Base-by-base conservation (phyloP, 1,140 invertebrate genomes). In the Acyrthosiphon pisum region DNA sequence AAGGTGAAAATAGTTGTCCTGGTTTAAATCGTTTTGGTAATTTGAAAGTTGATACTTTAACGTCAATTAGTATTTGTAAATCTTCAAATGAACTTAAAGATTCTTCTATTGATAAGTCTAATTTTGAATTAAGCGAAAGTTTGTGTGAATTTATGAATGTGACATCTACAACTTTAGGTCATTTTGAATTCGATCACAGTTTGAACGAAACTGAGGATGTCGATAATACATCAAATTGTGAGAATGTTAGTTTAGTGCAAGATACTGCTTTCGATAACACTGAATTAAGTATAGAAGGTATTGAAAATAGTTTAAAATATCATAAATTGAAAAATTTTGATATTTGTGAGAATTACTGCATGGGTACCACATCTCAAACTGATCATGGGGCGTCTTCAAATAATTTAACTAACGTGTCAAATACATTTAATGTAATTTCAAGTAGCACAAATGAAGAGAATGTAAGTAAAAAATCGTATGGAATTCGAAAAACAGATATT, bases 111-210 rank as follows among this genome's bases (percentile, higher is more conserved):
- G 86, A 35, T 20, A n/a, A 48, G 23, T 35, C 86, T n/a, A 48
- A 35, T 88, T 26, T 37, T 3, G 41, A 60, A 20, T 90, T 44
- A 60, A 60, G 23, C 44, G 50, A 90, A 30, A 90, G 14, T 90
- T 30, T 90, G 14, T 41, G 35, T 44, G 56, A 90, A 20, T 90
- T 60, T 90, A 60, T 44, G 35, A 68, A 68, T 44, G 53, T 90
- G 6, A 26, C 44, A 20, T 90, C 37, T 20, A 56, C 37, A 2
- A 44, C 53, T 0, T 68, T 26, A 1, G 26, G 7, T 68, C 11
- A 68, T 20, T 90, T 90, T 68, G 89, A 90, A 26, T 90, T 90
- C 46, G 89, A 90, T 11, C 89, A 60, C 14, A 90, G 37, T n/a
- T 0, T 90, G 9, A 68, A 44, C 1, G 89, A 90, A n/a, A 30